Evolutionary conservation across 2,888 invertebrate species (phyloP), one percentile per base, ranked within the genome.

Genomic region (Buathra laborator): DNA sequence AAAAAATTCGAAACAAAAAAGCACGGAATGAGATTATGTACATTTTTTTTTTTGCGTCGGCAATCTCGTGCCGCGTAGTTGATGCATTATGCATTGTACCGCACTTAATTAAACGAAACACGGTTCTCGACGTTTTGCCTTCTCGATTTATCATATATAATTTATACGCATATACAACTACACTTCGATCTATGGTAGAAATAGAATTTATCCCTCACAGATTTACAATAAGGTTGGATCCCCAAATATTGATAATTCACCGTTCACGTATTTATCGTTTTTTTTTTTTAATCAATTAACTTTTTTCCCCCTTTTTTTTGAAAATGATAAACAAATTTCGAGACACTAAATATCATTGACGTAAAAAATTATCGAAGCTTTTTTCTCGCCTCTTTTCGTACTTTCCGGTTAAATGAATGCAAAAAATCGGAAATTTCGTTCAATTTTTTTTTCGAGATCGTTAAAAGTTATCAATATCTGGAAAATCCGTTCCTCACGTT

Each of bases 1-100:
- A 66, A 56, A 46, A 48, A 56, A 37, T 59, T 44, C 43, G 24
- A 66, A 56, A 62, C 10, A 16, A 66, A 56, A 53, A 48, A 56
- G 24, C 24, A 24, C 43, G 24, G 37, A 56, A 74, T 74, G 46
- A 62, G 59, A 59, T 74, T 75, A 75, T 84, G 44, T 77, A 82
- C 78, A 82, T 66, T 74, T 66, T 72, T 53, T 70, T 72, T 56
- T 16, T 24, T 56, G 16, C 48, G 46, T 48, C 64, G n/a, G 53
- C 56, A 43, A 43, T 75, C n/a, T 64, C 51, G 46, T 10, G 4
- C 43, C 29, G 32, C 44, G 32, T 62, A 32, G 59, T 76, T 67
- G 72, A 67, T 59, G 56, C 67, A 62, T 68, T 66, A 53, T 53
- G 16, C 24, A 29, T 10, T 51, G 64, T 44, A 51, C 64, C 46